A percentile compares a stretch with the other conserved stretches of the same genome.
phyloP scores from a whole-genome alignment of 2,113 vertebrate genomes.

The Athene noctua region DNA sequence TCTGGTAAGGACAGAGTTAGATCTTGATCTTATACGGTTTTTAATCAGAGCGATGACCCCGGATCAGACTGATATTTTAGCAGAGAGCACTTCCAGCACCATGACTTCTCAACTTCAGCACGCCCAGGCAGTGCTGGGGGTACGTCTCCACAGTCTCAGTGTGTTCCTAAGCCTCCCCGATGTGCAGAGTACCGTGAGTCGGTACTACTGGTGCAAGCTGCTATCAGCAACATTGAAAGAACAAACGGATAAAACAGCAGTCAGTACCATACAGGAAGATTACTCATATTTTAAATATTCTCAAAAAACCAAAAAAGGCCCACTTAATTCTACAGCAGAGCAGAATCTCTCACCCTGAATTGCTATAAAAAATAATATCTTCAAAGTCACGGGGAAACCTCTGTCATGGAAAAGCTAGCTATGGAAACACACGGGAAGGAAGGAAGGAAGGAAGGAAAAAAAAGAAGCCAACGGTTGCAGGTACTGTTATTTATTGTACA shows the following conservation, averaged over 20 bases:
- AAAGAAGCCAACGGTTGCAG: slow-evolving; percentile 37
- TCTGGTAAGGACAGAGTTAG: background rate
- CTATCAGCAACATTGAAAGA: background rate
- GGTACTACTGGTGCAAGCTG: background rate
- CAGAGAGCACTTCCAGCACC: background rate
- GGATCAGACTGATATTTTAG: background rate
- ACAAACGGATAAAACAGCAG: rapidly evolving
- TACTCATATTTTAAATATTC: background rate
- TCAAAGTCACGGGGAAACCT: background rate
- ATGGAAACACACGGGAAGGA: slow-evolving; percentile 20
- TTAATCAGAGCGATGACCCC: background rate
- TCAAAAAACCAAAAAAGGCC: background rate
- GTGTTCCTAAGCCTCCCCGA: background rate
- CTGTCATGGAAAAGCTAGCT: background rate
- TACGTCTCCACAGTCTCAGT: background rate
- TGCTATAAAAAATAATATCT: background rate
- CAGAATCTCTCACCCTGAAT: background rate
- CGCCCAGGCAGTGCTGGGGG: background rate
- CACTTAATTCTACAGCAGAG: background rate
- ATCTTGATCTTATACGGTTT: background rate
- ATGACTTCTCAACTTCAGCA: background rate
- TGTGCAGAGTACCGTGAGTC: background rate
- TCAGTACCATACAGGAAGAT: background rate
- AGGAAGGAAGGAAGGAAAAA: slow-evolving; percentile 18
- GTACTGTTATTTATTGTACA: slow-evolving; percentile 79